phyloP scores from a whole-genome alignment of 2,797 vertebrate species.

The Odontamblyopus lacepedii region DNA sequence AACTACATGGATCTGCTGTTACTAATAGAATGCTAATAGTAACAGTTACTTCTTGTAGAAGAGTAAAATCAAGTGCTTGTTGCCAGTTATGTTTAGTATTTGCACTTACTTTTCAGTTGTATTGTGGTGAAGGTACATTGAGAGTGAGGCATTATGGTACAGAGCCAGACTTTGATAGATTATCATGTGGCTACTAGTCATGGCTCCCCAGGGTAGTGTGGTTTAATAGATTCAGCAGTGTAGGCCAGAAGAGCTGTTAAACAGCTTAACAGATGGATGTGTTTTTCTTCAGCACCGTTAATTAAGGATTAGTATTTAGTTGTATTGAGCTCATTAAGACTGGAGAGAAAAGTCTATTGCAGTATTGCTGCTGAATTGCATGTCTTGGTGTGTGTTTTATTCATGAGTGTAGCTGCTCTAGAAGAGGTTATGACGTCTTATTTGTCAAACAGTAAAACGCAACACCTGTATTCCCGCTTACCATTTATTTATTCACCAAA shows the following conservation, averaged over 20 bases:
- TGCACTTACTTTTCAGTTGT: not conserved
- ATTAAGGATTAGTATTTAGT: conserved; percentile 60
- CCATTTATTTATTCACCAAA: conserved; percentile 96
- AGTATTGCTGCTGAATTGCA: not conserved
- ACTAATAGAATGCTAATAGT: not conserved
- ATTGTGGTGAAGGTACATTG: not conserved
- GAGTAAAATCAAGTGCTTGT: not conserved
- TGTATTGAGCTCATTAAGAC: conserved; percentile 24
- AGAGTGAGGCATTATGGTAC: conserved; percentile 23
- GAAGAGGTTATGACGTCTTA: conserved; percentile 2
- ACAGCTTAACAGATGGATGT: conserved; percentile 62
- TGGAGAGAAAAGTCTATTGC: conserved; percentile 10
- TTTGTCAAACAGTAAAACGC: conserved; percentile 36
- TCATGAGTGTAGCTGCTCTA: not conserved
- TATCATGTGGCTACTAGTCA: conserved; percentile 41
- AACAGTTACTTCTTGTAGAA: not conserved
- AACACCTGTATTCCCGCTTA: conserved; percentile 76
- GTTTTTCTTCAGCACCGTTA: conserved; percentile 49
- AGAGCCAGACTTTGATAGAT: conserved; percentile 50
- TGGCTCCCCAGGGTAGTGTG: conserved; percentile 39
- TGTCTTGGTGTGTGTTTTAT: not conserved
- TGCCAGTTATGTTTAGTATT: not conserved
- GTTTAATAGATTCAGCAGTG: conserved; percentile 55
- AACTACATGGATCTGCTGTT: not conserved
- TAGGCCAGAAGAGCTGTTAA: conserved; percentile 58